A percentile compares a stretch with the other conserved stretches of the same genome.
Evolutionary conservation across 2,888 invertebrate genomes (phyloP).

Genomic region (Mesoligia furuncula): DNA sequence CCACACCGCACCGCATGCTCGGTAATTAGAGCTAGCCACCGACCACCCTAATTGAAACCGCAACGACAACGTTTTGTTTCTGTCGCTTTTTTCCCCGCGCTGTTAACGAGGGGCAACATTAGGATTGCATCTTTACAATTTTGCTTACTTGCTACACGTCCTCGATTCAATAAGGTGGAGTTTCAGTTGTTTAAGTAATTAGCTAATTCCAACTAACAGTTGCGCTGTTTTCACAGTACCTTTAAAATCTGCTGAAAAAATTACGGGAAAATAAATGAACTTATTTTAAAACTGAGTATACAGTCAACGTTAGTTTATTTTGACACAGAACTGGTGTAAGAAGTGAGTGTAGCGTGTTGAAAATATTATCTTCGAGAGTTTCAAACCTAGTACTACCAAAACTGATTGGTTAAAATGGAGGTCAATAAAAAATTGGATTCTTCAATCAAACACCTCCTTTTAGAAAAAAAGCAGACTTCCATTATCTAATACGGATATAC

Average conservation of each 20-base stretch:
- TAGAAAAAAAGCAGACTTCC: not conserved
- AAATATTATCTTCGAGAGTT: not conserved
- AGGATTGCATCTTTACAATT: conserved; percentile 65
- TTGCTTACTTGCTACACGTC: conserved; percentile 58
- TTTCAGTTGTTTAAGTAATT: conserved; percentile 50
- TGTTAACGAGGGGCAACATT: conserved; percentile 77
- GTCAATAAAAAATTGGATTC: not conserved
- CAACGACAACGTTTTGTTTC: conserved; percentile 75
- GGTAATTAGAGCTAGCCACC: conserved; percentile 75
- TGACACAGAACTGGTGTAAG: not conserved
- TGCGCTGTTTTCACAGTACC: conserved; percentile 4
- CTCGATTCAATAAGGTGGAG: conserved; percentile 42
- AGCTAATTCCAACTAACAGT: conserved; percentile 26
- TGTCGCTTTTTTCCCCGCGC: conserved; percentile 70
- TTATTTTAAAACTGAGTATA: not conserved
- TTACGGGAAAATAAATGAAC: not conserved
- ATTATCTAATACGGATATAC: not conserved
- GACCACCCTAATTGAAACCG: conserved; percentile 82
- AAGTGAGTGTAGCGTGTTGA: not conserved
- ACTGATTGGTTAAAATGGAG: not conserved
- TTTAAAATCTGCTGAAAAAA: conserved; percentile 18
- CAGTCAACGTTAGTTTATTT: not conserved
- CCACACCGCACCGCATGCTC: conserved; percentile 48
- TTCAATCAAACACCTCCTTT: not conserved
- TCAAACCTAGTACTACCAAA: not conserved